Evolutionary conservation across 2,797 vertebrate species (phyloP), one percentile per base, ranked within the genome.

Genomic region (Gephyroberyx darwinii): DNA sequence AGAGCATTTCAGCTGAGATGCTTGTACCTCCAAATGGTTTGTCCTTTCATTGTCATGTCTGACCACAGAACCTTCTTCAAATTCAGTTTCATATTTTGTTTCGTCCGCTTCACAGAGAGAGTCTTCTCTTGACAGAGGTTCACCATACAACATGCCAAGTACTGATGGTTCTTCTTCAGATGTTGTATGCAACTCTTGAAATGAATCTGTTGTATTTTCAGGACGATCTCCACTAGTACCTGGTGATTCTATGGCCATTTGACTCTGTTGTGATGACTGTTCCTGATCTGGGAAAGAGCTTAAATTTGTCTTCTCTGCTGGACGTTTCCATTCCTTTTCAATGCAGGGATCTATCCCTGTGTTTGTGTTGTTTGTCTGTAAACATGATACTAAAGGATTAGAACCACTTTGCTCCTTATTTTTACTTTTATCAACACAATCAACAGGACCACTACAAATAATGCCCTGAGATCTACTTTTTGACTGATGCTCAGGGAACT

Each of bases 81-180:
- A 30, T 3, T 66, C 47, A 77, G 43, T 39, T 22, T 47, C 54
- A 70, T n/a, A 39, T 12, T 69, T 65, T 2, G 52, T 63, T 71
- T 89, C 75, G 61, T 86, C 69, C 43, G 55, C 55, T 43, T 86
- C 81, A 68, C 64, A 82, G 39, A 47, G 81, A 48, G 84, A 85
- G 45, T 88, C 82, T 65, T 85, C 84, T 77, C 74, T 71, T 60
- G 82, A 88, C 50, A 88, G 64, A 68, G 89, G 86, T 74, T 88
- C 86, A 19, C 84, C 86, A 70, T 74, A 89, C 31, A 80, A 66
- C 10, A 71, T 31, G 37, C 14, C 61, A 55, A 60, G 48, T 4
- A 50, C 5, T 3, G 60, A 74, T 8, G 48, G 48, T 54, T 87
- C 79, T 30, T 81, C 52, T 47, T 47, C 19, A 43, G 51, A 54